Evolutionary conservation across 2,113 vertebrate species (phyloP).

Genomic region (Ceyx margarethae): DNA sequence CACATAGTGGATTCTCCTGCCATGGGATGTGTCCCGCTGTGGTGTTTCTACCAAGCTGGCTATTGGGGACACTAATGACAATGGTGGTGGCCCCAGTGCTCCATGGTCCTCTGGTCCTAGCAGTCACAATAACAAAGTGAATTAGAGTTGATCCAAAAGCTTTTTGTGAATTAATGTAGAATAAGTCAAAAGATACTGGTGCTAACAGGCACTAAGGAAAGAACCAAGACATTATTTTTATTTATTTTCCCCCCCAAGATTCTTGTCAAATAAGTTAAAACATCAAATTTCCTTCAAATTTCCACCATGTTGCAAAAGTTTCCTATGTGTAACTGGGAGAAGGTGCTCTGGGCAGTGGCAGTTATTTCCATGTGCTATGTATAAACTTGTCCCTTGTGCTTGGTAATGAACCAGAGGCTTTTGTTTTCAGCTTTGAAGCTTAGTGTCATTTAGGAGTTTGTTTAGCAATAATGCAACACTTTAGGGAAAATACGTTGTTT

Average conservation of each 20-base stretch:
- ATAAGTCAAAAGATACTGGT: background rate
- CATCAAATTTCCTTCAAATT: background rate
- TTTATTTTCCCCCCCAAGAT: fast-evolving
- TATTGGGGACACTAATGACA: background rate
- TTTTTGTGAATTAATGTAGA: background rate
- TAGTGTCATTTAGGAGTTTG: background rate
- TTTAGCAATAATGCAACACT: background rate
- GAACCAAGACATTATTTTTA: fast-evolving
- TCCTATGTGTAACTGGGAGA: background rate
- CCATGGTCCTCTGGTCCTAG: fast-evolving
- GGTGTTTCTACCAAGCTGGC: background rate
- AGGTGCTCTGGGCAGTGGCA: background rate
- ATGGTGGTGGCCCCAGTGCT: background rate
- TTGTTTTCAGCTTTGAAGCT: background rate
- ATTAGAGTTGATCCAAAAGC: background rate
- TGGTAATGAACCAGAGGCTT: background rate
- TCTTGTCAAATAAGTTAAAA: background rate
- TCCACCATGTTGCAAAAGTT: background rate
- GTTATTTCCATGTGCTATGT: background rate
- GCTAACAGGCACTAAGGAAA: background rate
- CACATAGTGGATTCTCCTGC: background rate
- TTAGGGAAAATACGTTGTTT: background rate
- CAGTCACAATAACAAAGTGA: background rate
- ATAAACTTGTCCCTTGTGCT: background rate
- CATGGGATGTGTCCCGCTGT: background rate